Evolutionary conservation across 2,888 invertebrate genomes (phyloP).

Genomic region (Xanthorhoe spadicearia): DNA sequence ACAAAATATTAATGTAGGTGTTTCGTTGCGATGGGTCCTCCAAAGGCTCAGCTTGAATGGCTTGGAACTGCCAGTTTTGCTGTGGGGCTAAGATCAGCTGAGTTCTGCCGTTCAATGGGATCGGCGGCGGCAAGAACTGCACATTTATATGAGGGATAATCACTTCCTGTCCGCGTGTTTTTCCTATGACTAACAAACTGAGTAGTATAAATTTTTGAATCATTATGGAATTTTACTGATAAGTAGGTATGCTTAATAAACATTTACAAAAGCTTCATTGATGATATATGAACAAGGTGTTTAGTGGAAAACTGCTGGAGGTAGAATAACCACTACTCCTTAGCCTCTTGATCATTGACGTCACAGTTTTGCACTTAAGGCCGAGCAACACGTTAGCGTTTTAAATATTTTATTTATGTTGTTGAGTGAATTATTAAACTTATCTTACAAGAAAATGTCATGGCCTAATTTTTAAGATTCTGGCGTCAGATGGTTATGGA

Average conservation of each 20-base stretch:
- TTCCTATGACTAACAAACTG: conserved; percentile 52
- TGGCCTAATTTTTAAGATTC: conserved; percentile 1
- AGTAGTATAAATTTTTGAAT: conserved; percentile 55
- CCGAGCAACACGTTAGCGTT: conserved; percentile 43
- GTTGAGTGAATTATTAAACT: neutral
- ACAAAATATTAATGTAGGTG: conserved; percentile 36
- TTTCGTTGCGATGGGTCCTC: conserved; percentile 39
- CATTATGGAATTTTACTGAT: conserved; percentile 51
- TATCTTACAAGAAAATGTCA: conserved; percentile 5
- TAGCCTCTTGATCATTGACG: conserved; percentile 57
- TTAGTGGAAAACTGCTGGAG: conserved; percentile 60
- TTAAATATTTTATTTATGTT: neutral
- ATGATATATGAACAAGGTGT: conserved; percentile 48
- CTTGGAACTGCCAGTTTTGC: conserved; percentile 24
- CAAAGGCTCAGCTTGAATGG: conserved; percentile 16
- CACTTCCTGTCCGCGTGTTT: conserved; percentile 53
- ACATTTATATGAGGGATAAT: conserved; percentile 47
- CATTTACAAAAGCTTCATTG: conserved; percentile 31
- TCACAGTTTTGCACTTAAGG: conserved; percentile 69
- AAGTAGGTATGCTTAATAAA: conserved; percentile 31
- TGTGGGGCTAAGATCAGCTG: conserved; percentile 30
- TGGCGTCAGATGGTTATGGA: neutral
- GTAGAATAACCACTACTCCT: conserved; percentile 62
- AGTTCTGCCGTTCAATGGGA: conserved; percentile 38
- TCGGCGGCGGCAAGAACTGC: conserved; percentile 33